Percentiles rank a stretch among this genome's conserved stretches.
These are phyloP conservation scores for Cryptophagus acutangulus DNA, from an alignment of 2,888 invertebrate species.

Conservation along the genomic window DNA sequence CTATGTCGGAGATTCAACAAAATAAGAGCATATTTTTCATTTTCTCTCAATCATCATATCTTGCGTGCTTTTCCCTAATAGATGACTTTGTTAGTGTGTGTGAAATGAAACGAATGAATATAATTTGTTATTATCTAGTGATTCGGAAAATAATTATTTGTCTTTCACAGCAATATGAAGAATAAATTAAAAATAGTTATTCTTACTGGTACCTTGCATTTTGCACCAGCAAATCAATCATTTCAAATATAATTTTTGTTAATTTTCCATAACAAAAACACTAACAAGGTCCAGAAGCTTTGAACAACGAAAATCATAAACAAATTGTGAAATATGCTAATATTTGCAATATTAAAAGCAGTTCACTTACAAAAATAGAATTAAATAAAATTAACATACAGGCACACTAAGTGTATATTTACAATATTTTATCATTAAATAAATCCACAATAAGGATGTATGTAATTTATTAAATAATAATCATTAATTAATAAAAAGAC, in stretches of 20 bases:
- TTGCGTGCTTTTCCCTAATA: slow-evolving; percentile 18
- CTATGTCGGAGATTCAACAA: slow-evolving; percentile 7
- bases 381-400: slow-evolving; percentile 29
- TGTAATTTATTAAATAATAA: slow-evolving; percentile 8
- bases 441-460: background rate
- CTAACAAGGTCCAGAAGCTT: slow-evolving; percentile 35
- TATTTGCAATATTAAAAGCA: slow-evolving; percentile 45
- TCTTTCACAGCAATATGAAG: slow-evolving; percentile 21
- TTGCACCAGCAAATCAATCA: background rate
- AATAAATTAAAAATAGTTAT: slow-evolving; percentile 8
- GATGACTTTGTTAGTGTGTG: slow-evolving; percentile 26
- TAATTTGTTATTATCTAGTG: slow-evolving; percentile 10
- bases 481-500: slow-evolving; percentile 30
- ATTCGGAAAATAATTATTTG: slow-evolving; percentile 17
- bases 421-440: slow-evolving; percentile 20
- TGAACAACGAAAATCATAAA: slow-evolving; percentile 19
- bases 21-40: slow-evolving; percentile 7
- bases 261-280: slow-evolving; percentile 39
- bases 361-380: slow-evolving; percentile 36
- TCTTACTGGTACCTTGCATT: background rate
- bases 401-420: slow-evolving; percentile 40
- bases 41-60: slow-evolving; percentile 12
- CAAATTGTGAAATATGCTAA: slow-evolving; percentile 41
- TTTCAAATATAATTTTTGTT: slow-evolving; percentile 31
- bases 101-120: slow-evolving; percentile 17